Base-by-base conservation (phyloP, 2,888 invertebrate genomes). In the Cataglyphis rosenhaueri region DNA sequence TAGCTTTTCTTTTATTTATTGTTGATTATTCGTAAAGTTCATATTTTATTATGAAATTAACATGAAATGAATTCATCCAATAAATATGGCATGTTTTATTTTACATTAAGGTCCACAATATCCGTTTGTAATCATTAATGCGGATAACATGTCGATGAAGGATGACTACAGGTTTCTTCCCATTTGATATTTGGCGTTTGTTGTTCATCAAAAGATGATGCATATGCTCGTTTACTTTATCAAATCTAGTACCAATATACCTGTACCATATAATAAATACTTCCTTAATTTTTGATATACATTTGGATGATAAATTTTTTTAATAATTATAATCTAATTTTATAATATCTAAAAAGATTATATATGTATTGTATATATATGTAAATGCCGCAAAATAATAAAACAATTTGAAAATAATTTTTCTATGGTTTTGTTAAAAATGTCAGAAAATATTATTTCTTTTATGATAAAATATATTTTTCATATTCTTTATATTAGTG, bases 61-160 rank as follows among this genome's bases (percentile, higher is more conserved):
- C 18, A 25, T 0, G 3, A 78, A 0, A 32, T 52, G 1, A n/a
- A 21, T 70, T 0, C 2, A 78, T 57, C 29, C 15, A 15, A 15
- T 1, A 48, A 48, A 48, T n/a, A n/a, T 4, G 21, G 10, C n/a
- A 52, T 2, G 2, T 74, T 74, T 0, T 1, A n/a, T 62, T 64
- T 75, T 75, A 75, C 74, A 75, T 75, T 48, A 32, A 25, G 9
- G 9, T 76, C 76, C 76, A 76, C 15, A 76, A 5, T n/a, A 64
- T 8, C 1, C 3, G 21, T 0, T 66, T 41, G 38, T 76, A 76
- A 66, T 66, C n/a, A 35, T 48, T 15, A 38, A 8, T 21, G 25
- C 12, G 68, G 8, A 44, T 57, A 12, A 61, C 38, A 52, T 25
- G 21, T 73, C 10, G 75, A 15, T 2, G 52, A 66, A 12, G 38